Evolutionary conservation across 2,797 vertebrate genomes (phyloP), one percentile per base, ranked within the genome.

Genomic region (Liparis tanakae): DNA sequence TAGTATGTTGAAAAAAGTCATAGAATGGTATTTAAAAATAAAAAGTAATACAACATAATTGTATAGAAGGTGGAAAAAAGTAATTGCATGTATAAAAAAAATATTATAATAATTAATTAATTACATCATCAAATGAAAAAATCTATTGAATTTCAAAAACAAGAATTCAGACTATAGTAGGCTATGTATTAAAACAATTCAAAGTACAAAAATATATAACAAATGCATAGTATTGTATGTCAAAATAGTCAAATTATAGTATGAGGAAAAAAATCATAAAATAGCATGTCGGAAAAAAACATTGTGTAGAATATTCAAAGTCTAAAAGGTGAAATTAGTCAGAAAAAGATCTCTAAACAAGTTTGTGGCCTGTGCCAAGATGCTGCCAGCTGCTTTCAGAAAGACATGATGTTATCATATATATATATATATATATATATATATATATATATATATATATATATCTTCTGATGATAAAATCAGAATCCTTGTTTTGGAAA

Each of bases 391-490:
- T 46, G 44, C 7, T 46, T 22, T 51, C 12, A 51, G 50, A 51
- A 53, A 13, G 50, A 53, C 20, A 22, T 25, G 51, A 30, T 30
- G 25, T 30, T 30, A 30, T 30, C 25, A 37, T 37, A 37, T 37
- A 37, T 37, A 37, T 37, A 37, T 37, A 37, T 37, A 37, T 37
- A 37, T 37, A 37, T 5, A 37, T 37, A 37, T 37, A 37, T 37
- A 37, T 37, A 37, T 37, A 37, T 37, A 37, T 37, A 37, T 37
- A 37, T 37, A 37, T 6, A 37, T 37, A 37, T 39, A 53, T 41
- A 74, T 46, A 54, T 55, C 22, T 54, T 39, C 7, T 0, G 10
- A 50, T 5, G 17, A 73, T 68, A 48, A 62, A 1, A 69, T 67
- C 36, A 54, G 51, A 37, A 37, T 57, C 36, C 12, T 17, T 33